A percentile compares a stretch with the other conserved stretches of the same genome.
These are phyloP conservation scores for Yponomeuta cagnagella DNA, from an alignment of 2,888 invertebrate genomes.

Conservation along the genomic window DNA sequence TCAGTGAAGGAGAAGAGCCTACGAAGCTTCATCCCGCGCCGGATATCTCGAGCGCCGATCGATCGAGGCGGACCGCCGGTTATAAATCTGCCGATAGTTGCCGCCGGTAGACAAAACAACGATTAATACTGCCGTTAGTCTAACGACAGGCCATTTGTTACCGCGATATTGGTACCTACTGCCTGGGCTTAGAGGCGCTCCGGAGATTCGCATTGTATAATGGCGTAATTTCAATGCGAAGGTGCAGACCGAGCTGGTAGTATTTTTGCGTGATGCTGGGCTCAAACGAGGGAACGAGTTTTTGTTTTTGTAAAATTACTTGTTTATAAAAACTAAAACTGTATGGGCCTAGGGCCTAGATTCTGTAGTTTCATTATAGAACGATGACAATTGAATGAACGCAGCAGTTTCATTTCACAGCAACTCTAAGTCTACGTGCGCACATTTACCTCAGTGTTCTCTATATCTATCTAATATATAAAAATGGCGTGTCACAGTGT, in stretches of 20 bases:
- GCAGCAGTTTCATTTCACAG: too few species aligned
- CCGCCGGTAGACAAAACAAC: conserved; percentile 56
- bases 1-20: neutral
- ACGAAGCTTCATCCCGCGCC: neutral
- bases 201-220: neutral
- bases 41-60: conserved; percentile 13
- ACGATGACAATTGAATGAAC: too few species aligned
- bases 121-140: conserved; percentile 63
- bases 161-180: conserved; percentile 33
- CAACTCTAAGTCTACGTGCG: too few species aligned
- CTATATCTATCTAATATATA: too few species aligned
- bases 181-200: neutral
- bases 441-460: too few species aligned
- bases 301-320: too few species aligned
- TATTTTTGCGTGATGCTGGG: neutral
- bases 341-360: too few species aligned
- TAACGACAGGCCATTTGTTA: conserved; percentile 56
- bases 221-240: neutral
- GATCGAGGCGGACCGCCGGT: conserved; percentile 20
- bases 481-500: too few species aligned
- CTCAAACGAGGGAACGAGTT: too few species aligned
- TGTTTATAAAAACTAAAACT: too few species aligned
- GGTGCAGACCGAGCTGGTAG: neutral
- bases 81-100: conserved; percentile 39
- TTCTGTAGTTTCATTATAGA: too few species aligned